Conservation (phyloP, 2,797 vertebrate genomes). For the Euphonia xanthogaster region DNA sequence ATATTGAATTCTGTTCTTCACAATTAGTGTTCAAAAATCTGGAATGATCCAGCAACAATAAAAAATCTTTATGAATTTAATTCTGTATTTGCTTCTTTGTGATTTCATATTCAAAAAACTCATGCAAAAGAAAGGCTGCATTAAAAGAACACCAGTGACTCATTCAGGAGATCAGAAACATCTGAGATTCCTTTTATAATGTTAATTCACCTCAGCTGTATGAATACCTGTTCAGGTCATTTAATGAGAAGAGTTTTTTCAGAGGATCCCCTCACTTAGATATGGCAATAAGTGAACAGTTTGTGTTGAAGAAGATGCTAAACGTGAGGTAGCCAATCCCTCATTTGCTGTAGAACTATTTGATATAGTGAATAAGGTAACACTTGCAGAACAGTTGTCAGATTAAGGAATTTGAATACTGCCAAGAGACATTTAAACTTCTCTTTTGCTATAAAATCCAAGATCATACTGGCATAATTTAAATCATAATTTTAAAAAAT, state of each 20-base stretch:
- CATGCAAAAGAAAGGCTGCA: neutral
- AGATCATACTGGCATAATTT: neutral
- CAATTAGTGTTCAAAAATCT: neutral
- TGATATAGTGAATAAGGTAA: neutral
- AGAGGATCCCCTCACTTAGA: neutral
- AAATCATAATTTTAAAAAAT: fast-evolving
- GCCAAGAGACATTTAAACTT: neutral
- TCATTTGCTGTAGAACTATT: neutral
- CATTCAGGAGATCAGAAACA: neutral
- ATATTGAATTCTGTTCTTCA: neutral
- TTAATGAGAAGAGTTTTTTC: neutral
- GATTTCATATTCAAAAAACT: neutral
- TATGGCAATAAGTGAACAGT: neutral
- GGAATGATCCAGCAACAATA: neutral
- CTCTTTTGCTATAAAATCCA: neutral
- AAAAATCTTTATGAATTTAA: neutral
- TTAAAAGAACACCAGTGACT: neutral
- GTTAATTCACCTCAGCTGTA: neutral
- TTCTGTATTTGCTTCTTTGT: neutral
- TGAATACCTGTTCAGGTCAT: neutral
- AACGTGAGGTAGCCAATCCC: neutral
- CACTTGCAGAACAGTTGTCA: neutral
- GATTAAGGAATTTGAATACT: neutral
- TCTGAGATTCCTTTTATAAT: neutral
- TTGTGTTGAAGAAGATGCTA: neutral